phyloP scores from a whole-genome alignment of 2,888 invertebrate species.

The Eueremaeus valkanovi region DNA sequence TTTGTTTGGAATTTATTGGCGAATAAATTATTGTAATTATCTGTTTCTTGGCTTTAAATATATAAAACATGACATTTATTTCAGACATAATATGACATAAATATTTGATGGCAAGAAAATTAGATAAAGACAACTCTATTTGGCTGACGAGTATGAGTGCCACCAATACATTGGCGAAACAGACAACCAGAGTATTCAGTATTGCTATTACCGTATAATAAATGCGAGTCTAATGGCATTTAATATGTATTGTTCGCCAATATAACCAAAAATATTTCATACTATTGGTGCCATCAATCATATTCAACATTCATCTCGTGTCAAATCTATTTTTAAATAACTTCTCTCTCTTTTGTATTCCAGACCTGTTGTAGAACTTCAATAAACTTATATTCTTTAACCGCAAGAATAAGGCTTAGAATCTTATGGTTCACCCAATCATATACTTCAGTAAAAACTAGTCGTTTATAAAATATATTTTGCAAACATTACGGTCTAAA shows the following conservation, averaged over 20 bases:
- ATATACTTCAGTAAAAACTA: too few species aligned
- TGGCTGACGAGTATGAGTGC: neutral
- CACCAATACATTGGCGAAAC: neutral
- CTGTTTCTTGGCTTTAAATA: too few species aligned
- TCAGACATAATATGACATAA: neutral
- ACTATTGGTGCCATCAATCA: constrained; percentile 25
- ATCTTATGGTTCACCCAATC: too few species aligned
- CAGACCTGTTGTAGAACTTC: constrained; percentile 7
- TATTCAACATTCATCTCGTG: constrained; percentile 25
- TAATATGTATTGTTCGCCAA: neutral
- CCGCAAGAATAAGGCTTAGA: too few species aligned
- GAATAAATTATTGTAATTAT: constrained; percentile 5
- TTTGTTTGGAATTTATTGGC: neutral
- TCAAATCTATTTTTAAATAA: constrained; percentile 28
- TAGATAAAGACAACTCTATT: neutral
- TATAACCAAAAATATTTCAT: neutral
- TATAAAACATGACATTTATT: neutral
- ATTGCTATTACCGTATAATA: neutral
- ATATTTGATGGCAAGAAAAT: neutral
- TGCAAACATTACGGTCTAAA: too few species aligned
- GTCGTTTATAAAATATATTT: too few species aligned
- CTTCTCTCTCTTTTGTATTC: neutral
- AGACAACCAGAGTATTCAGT: neutral
- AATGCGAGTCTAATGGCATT: neutral
- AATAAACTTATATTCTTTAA: too few species aligned